Percentiles rank a stretch among this genome's conserved stretches.
These are phyloP conservation scores for Pimephales promelas DNA, from an alignment of 2,113 vertebrate genomes.

Conservation along the genomic window DNA sequence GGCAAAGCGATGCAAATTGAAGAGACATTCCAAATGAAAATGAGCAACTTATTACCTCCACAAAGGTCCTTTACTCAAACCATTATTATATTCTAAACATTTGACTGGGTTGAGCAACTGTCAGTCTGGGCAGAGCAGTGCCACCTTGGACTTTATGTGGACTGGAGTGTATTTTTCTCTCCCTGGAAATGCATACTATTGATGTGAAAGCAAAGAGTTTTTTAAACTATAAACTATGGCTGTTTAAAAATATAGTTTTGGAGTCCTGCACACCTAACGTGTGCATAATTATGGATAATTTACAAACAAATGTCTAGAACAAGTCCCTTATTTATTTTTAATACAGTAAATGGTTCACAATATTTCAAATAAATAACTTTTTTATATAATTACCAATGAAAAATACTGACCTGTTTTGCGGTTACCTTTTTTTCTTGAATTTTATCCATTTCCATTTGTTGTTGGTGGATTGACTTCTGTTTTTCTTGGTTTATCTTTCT, in stretches of 20 bases:
- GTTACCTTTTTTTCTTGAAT: slow-evolving; percentile 76
- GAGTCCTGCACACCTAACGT: neutral
- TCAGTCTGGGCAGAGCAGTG: neutral
- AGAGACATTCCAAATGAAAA: too few species aligned
- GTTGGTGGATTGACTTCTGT: slow-evolving; percentile 71
- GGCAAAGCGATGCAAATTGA: too few species aligned
- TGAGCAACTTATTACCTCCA: too few species aligned
- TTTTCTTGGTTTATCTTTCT: slow-evolving; percentile 77
- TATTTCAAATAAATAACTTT: neutral
- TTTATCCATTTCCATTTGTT: slow-evolving; percentile 74
- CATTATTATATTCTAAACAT: neutral
- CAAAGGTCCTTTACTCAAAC: too few species aligned
- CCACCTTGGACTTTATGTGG: neutral
- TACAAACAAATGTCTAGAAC: neutral
- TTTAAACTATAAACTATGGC: neutral
- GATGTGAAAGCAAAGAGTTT: neutral
- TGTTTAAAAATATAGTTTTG: neutral
- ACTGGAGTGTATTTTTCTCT: neutral
- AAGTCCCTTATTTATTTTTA: neutral
- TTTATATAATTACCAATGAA: neutral
- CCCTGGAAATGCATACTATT: neutral
- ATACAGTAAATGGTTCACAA: neutral
- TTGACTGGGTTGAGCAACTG: neutral
- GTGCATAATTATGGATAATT: neutral
- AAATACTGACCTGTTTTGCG: slow-evolving; percentile 75